Evolutionary conservation across 37 sponge, comb jelly and placozoan genomes (phyloP).

Genomic region (Ianthella basta): DNA sequence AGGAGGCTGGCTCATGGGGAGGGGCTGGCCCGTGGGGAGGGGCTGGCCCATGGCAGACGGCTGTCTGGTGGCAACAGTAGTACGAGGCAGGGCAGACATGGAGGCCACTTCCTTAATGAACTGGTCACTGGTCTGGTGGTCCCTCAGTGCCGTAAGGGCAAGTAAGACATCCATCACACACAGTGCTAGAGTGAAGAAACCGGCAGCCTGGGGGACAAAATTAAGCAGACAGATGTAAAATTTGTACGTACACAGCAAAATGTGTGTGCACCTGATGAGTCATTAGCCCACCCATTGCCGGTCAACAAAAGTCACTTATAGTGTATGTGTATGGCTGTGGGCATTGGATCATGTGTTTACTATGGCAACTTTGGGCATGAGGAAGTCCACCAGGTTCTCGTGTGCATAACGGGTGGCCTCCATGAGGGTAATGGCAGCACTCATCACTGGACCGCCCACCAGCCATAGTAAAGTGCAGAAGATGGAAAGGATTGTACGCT

Average conservation of each 20-base stretch:
- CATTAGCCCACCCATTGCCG: too few species aligned
- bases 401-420: slow-evolving; percentile 39
- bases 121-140: slow-evolving; percentile 1
- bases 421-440: slow-evolving; percentile 49
- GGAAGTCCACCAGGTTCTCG: slow-evolving; percentile 15
- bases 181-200: slow-evolving; percentile 37
- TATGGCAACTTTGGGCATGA: slow-evolving; percentile 44
- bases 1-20: too few species aligned
- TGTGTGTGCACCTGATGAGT: too few species aligned
- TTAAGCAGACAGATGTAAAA: too few species aligned
- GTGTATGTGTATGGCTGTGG: too few species aligned
- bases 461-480: slow-evolving; percentile 41
- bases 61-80: too few species aligned
- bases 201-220: slow-evolving; percentile 39
- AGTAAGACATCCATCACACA: slow-evolving; percentile 53
- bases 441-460: slow-evolving; percentile 45
- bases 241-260: too few species aligned
- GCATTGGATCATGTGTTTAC: slow-evolving; percentile 52
- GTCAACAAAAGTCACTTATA: too few species aligned
- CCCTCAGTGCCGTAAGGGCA: slow-evolving; percentile 38
- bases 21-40: too few species aligned
- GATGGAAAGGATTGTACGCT: slow-evolving; percentile 43
- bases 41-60: too few species aligned
- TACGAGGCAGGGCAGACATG: too few species aligned
- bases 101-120: slow-evolving; percentile 15